A percentile compares a stretch with the other conserved stretches of the same genome.
Evolutionary conservation across 2,113 vertebrate species (phyloP).

Genomic region (Cinclus cinclus): DNA sequence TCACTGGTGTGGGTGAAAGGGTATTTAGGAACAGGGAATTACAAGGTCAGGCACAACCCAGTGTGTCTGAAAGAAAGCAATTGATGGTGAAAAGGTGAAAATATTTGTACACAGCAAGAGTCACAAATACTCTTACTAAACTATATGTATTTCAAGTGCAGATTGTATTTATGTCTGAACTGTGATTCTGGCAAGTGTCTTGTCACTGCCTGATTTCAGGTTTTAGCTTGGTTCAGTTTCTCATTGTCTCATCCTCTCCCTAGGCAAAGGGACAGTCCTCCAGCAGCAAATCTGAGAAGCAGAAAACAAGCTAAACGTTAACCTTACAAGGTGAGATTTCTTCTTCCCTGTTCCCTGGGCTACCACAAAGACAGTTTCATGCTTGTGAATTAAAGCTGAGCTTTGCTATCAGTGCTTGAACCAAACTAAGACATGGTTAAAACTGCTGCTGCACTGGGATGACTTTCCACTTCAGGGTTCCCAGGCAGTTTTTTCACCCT

Average conservation of each 20-base stretch:
- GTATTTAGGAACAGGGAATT: background rate
- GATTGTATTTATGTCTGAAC: background rate
- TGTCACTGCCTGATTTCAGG: background rate
- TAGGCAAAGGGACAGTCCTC: constrained; percentile 68
- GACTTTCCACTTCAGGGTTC: background rate
- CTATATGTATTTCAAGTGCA: background rate
- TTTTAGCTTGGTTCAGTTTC: background rate
- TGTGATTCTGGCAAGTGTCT: background rate
- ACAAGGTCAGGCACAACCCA: background rate
- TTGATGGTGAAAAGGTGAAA: background rate
- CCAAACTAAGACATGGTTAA: background rate
- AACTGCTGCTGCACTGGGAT: background rate
- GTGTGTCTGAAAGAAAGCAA: background rate
- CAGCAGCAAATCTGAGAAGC: constrained; percentile 69
- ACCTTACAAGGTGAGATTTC: constrained; percentile 52
- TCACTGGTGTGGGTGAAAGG: background rate
- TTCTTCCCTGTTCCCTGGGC: background rate
- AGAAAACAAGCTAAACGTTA: constrained; percentile 71
- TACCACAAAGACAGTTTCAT: background rate
- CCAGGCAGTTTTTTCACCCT: background rate
- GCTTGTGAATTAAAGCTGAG: background rate
- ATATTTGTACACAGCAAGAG: background rate
- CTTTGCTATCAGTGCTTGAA: background rate
- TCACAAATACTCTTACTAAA: background rate
- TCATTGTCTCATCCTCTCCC: background rate